Conservation (phyloP, 2,797 vertebrate genomes). For the Hirundo rustica region DNA sequence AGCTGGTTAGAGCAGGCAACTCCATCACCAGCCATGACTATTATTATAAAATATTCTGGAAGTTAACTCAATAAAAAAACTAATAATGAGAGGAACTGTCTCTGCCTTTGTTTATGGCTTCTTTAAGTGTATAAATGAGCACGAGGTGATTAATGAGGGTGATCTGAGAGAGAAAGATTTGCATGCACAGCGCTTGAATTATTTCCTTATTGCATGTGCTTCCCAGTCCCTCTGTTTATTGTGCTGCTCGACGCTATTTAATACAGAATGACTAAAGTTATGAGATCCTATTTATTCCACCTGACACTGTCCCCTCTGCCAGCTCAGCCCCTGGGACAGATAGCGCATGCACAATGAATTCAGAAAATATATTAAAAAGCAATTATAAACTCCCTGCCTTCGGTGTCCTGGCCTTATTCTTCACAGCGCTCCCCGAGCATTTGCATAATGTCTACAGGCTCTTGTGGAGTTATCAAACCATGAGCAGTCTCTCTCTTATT, state of each 20-base stretch:
- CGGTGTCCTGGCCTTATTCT: constrained; percentile 56
- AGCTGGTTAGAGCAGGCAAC: constrained; percentile 37
- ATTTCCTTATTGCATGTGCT: constrained; percentile 40
- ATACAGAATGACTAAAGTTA: constrained; percentile 57
- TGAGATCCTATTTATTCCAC: constrained; percentile 64
- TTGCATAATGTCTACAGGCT: constrained; percentile 73
- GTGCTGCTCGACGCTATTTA: constrained; percentile 22
- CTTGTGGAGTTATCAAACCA: constrained; percentile 68
- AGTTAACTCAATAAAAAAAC: constrained; percentile 62
- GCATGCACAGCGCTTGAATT: constrained; percentile 36
- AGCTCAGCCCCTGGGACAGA: constrained; percentile 47
- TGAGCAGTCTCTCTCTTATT: constrained; percentile 60
- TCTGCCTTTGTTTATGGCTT: constrained; percentile 55
- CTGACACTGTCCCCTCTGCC: constrained; percentile 49
- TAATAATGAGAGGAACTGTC: constrained; percentile 30
- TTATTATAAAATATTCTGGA: constrained; percentile 60
- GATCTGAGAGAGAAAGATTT: constrained; percentile 45
- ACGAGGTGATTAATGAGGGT: constrained; percentile 49
- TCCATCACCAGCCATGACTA: constrained; percentile 53
- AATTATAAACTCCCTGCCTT: constrained; percentile 75
- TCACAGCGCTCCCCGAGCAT: constrained; percentile 60
- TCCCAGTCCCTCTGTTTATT: constrained; percentile 40
- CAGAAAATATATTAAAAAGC: constrained; percentile 76
- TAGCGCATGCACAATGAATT: constrained; percentile 70
- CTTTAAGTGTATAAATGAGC: constrained; percentile 63